These are phyloP conservation scores for Teinopalpus imperialis DNA, from an alignment of 2,888 invertebrate genomes.

Conservation along the genomic window DNA sequence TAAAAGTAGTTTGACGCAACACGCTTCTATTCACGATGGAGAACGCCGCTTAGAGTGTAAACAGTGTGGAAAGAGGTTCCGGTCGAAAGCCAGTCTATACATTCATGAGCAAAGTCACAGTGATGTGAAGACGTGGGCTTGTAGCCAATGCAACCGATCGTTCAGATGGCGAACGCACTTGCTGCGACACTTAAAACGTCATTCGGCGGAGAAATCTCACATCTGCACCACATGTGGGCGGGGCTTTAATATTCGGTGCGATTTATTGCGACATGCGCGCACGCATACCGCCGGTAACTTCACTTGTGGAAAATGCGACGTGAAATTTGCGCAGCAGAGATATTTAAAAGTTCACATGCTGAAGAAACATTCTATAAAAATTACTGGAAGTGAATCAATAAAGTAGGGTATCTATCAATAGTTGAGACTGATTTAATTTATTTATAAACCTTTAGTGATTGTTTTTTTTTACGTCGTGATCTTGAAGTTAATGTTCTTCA, in stretches of 20 bases:
- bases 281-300: conserved; percentile 67
- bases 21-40: conserved; percentile 67
- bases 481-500: no score
- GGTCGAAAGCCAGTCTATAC: conserved; percentile 69
- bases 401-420: no score
- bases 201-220: conserved; percentile 57
- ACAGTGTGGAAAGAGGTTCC: conserved; percentile 72
- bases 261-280: conserved; percentile 72
- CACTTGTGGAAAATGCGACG: conserved; percentile 67
- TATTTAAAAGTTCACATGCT: conserved; percentile 75
- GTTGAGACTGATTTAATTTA: no score
- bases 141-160: conserved; percentile 52
- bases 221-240: conserved; percentile 72
- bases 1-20: conserved; percentile 63
- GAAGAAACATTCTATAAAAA: conserved; percentile 44
- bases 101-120: conserved; percentile 73
- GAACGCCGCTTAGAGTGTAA: conserved; percentile 65
- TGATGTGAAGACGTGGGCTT: conserved; percentile 46
- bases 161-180: conserved; percentile 75
- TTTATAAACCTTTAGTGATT: no score
- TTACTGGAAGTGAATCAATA: neutral
- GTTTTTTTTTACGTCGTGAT: no score
- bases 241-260: conserved; percentile 66
- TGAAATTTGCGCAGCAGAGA: conserved; percentile 71
- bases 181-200: conserved; percentile 63